Percentiles rank a stretch among this genome's conserved stretches.
Evolutionary conservation across 2,113 vertebrate genomes (phyloP).

Genomic region (Leptodactylus fuscus): DNA sequence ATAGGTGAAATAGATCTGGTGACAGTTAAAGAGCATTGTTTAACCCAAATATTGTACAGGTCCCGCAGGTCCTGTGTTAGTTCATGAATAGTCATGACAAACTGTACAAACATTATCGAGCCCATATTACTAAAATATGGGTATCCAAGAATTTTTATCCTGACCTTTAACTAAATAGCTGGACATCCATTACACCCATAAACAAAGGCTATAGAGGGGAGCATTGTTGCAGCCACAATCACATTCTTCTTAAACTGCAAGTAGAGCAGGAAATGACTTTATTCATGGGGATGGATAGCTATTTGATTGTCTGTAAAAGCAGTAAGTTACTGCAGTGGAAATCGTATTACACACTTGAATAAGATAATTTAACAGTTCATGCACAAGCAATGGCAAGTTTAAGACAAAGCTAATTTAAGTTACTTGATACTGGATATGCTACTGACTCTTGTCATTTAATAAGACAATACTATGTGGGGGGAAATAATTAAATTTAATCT

Average conservation of each 20-base stretch:
- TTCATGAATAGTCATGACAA: no score
- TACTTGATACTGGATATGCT: constrained; percentile 41
- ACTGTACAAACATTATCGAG: no score
- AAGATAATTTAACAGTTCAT: constrained; percentile 60
- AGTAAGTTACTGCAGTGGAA: constrained; percentile 60
- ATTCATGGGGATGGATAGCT: constrained; percentile 60
- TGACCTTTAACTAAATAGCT: neutral
- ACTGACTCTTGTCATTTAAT: constrained; percentile 35
- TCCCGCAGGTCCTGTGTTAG: no score
- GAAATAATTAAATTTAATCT: constrained; percentile 37
- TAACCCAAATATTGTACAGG: no score
- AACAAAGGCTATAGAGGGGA: constrained; percentile 40
- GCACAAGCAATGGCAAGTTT: constrained; percentile 46
- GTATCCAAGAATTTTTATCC: neutral
- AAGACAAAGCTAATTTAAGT: constrained; percentile 58
- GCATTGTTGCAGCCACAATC: constrained; percentile 62
- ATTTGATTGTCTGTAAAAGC: constrained; percentile 61
- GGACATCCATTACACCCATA: neutral
- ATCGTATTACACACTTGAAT: constrained; percentile 10
- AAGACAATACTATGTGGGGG: neutral
- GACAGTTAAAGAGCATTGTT: no score
- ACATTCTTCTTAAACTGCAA: constrained; percentile 63
- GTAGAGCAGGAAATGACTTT: constrained; percentile 60
- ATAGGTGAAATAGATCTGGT: no score
- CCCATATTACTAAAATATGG: no score